Evolutionary conservation across 2,888 invertebrate genomes (phyloP).

Genomic region (Celastrina argiolus): DNA sequence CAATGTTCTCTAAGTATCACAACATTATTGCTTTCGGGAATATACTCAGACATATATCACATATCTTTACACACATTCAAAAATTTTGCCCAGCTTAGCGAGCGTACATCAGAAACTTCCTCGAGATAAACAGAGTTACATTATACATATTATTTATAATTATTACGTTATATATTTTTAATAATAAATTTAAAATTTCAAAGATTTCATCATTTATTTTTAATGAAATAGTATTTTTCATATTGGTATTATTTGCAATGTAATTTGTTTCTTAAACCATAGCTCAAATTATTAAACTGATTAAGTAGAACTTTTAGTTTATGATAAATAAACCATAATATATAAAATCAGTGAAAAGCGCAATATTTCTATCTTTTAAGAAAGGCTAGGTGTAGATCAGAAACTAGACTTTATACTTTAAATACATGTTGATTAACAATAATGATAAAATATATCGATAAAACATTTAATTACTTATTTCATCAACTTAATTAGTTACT

Average conservation of each 20-base stretch:
- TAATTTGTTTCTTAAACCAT: neutral
- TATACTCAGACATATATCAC: constrained; percentile 71
- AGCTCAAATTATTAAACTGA: neutral
- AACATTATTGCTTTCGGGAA: constrained; percentile 74
- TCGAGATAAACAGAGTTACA: neutral
- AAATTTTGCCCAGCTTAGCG: constrained; percentile 16
- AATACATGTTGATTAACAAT: no score
- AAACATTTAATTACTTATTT: no score
- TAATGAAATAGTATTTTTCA: neutral
- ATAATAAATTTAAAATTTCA: neutral
- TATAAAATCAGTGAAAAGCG: neutral
- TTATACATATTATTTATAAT: neutral
- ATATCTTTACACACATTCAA: constrained; percentile 62
- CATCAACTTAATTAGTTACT: neutral
- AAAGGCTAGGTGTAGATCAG: neutral
- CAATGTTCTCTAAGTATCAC: constrained; percentile 66
- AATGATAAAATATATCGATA: no score
- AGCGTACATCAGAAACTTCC: constrained; percentile 19
- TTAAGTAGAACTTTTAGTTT: neutral
- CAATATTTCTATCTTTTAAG: neutral
- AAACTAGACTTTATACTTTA: no score
- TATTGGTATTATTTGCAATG: neutral
- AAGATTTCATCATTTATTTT: neutral
- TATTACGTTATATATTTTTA: neutral
- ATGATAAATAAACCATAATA: neutral